Percentiles rank a stretch among this genome's conserved stretches.
Evolutionary conservation across 2,888 invertebrate species (phyloP).

Genomic region (Dasypolia templi): DNA sequence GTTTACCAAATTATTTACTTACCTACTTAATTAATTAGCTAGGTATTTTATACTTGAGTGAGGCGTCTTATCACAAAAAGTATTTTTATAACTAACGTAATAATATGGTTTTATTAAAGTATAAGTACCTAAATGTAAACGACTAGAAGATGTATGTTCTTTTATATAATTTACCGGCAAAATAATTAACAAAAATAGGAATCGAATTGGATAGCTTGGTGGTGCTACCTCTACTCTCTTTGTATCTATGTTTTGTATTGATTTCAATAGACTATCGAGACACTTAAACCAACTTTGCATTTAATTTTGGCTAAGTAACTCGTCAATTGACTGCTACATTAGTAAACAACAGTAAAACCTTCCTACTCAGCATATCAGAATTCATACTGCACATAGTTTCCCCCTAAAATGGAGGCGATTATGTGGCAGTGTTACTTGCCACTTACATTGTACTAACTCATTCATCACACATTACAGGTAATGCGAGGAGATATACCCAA

Average conservation of each 20-base stretch:
- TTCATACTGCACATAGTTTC: slow-evolving; percentile 30
- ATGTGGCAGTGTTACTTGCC: slow-evolving; percentile 8
- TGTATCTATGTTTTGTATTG: not conserved
- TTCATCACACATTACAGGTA: slow-evolving; percentile 76
- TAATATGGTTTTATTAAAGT: slow-evolving; percentile 3
- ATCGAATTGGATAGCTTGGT: not conserved
- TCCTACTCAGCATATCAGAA: slow-evolving; percentile 10
- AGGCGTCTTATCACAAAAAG: slow-evolving; percentile 3
- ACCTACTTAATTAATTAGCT: not conserved
- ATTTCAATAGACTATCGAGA: slow-evolving; percentile 18
- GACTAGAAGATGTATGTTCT: not conserved
- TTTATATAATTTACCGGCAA: not conserved
- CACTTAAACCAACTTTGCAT: slow-evolving; percentile 24
- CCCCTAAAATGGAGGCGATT: slow-evolving; percentile 28
- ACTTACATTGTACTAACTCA: slow-evolving; percentile 6
- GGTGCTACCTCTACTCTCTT: not conserved
- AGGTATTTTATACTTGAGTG: not conserved
- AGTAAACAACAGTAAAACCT: slow-evolving; percentile 23
- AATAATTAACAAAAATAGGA: not conserved
- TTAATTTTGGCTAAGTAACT: not conserved
- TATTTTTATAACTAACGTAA: not conserved
- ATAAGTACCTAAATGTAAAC: not conserved
- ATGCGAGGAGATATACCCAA: slow-evolving; percentile 86
- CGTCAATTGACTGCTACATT: slow-evolving; percentile 14
- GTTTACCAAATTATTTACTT: not conserved